A percentile compares a stretch with the other conserved stretches of the same genome.
Conservation (phyloP, 2,797 vertebrate species). For the Lepus oiostolus region DNA sequence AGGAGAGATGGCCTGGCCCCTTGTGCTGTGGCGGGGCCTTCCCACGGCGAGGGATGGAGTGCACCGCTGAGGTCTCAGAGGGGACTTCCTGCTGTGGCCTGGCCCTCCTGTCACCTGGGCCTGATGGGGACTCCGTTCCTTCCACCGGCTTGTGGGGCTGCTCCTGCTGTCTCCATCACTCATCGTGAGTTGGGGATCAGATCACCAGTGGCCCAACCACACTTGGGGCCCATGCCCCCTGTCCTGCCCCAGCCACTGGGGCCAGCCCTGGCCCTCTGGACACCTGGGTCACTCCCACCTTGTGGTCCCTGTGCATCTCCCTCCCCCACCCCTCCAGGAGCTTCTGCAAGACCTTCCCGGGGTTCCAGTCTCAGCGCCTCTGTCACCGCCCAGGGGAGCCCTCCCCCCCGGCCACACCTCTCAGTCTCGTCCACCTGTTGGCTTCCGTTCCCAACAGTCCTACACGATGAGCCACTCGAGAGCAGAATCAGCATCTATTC, state of each 20-base stretch:
- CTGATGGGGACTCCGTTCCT: neutral
- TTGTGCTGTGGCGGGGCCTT: neutral
- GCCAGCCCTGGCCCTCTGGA: too few species aligned
- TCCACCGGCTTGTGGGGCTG: neutral
- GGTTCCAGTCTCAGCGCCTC: too few species aligned
- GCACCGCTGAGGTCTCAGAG: too few species aligned
- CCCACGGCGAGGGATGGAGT: neutral
- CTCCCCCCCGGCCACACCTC: neutral
- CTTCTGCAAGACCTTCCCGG: neutral
- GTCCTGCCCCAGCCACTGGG: neutral
- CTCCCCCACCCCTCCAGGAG: too few species aligned
- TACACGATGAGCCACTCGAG: neutral
- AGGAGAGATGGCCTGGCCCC: neutral
- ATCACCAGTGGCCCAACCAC: neutral
- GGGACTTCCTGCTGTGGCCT: neutral
- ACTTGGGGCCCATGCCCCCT: neutral
- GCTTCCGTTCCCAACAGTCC: neutral
- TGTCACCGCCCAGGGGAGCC: neutral
- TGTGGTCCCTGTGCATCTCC: neutral
- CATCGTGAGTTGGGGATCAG: neutral
- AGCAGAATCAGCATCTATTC: neutral
- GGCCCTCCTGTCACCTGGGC: neutral
- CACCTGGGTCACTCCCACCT: neutral
- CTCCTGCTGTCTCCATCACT: neutral
- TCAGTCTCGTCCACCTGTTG: too few species aligned